Conservation (phyloP, 2,113 vertebrate species). For the Salvelinus sp. region DNA sequence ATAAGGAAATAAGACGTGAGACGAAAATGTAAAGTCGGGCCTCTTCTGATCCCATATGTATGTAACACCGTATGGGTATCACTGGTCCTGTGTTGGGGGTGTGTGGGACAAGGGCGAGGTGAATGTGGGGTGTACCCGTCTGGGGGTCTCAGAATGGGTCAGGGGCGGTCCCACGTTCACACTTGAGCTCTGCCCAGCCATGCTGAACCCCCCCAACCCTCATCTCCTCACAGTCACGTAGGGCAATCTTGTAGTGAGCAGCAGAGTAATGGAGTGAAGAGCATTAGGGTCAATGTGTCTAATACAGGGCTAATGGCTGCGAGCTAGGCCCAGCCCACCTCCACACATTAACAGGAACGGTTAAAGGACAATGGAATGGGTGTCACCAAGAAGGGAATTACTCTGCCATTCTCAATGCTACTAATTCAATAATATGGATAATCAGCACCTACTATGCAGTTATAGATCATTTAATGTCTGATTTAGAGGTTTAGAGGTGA, state of each 20-base stretch:
- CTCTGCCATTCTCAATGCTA: conserved; percentile 22
- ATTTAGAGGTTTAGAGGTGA: too few relatives aligned
- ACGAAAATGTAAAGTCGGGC: neutral
- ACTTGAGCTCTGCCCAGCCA: conserved; percentile 77
- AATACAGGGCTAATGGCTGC: conserved; percentile 73
- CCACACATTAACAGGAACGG: conserved; percentile 58
- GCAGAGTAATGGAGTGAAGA: conserved; percentile 73
- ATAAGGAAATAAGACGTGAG: neutral
- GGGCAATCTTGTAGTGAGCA: conserved; percentile 17
- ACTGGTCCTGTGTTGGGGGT: conserved; percentile 11
- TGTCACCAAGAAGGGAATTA: conserved; percentile 45
- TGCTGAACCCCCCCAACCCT: conserved; percentile 71
- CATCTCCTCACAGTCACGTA: conserved; percentile 47
- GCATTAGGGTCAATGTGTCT: conserved; percentile 71
- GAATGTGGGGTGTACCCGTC: conserved; percentile 64
- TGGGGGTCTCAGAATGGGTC: conserved; percentile 60
- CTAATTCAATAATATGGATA: conserved; percentile 29
- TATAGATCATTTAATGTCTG: too few relatives aligned
- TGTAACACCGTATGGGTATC: conserved; percentile 21
- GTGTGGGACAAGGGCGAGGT: conserved; percentile 40
- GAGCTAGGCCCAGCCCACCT: conserved; percentile 62
- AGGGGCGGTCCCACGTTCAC: conserved; percentile 73
- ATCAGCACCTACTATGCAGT: conserved; percentile 10
- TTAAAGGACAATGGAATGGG: conserved; percentile 51
- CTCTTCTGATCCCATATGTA: conserved; percentile 29